Conservation (phyloP, 2,888 invertebrate species). For the Tetragonula carbonaria region DNA sequence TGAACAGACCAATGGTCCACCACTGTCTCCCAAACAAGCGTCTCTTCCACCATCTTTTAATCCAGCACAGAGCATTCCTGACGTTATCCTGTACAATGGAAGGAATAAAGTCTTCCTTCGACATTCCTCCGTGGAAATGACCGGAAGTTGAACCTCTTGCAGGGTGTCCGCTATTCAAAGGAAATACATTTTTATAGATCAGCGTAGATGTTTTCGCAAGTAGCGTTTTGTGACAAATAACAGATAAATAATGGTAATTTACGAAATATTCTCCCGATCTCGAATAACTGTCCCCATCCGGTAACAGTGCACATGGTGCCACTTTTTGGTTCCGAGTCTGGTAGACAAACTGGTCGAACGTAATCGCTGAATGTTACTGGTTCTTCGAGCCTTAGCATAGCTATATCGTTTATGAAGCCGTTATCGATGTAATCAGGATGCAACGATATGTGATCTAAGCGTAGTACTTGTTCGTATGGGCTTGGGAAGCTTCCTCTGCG, state of each 20-base stretch:
- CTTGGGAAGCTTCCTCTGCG: conserved; percentile 90
- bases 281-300: conserved; percentile 93
- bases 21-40: conserved; percentile 92
- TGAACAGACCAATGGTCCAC: conserved; percentile 92
- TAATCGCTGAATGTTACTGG: conserved; percentile 87
- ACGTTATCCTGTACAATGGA: conserved; percentile 91
- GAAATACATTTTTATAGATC: conserved; percentile 3
- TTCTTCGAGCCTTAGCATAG: conserved; percentile 87
- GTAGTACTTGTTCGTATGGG: conserved; percentile 90
- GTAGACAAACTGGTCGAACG: conserved; percentile 88
- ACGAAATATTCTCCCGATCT: conserved; percentile 92
- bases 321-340: conserved; percentile 87
- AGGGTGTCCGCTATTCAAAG: conserved; percentile 89
- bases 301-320: conserved; percentile 91
- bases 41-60: conserved; percentile 92
- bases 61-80: conserved; percentile 93
- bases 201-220: too few species aligned
- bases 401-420: conserved; percentile 92
- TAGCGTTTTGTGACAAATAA: neutral
- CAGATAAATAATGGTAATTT: conserved; percentile 81
- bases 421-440: conserved; percentile 91
- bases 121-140: conserved; percentile 91
- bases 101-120: conserved; percentile 90
- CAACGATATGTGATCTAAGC: conserved; percentile 87
- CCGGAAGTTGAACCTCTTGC: conserved; percentile 92